Evolutionary conservation across 2,888 invertebrate genomes (phyloP).

Genomic region (Priocnemis perturbator): DNA sequence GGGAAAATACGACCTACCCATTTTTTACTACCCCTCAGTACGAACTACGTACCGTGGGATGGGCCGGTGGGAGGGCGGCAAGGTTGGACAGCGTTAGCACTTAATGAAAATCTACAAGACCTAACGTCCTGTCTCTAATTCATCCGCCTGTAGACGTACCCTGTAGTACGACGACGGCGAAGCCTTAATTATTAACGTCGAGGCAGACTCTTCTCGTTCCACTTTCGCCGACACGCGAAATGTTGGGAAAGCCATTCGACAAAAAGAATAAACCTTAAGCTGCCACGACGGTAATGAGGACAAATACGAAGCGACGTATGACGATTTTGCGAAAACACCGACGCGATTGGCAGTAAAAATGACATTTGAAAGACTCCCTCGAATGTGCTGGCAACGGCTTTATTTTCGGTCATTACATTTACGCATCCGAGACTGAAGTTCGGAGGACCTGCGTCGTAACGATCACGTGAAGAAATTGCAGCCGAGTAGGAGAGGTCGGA

Average conservation of each 20-base stretch:
- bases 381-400: too few species aligned
- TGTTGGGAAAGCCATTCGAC: too few species aligned
- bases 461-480: too few species aligned
- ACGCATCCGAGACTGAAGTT: too few species aligned
- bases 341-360: too few species aligned
- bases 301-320: neutral
- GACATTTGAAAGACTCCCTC: too few species aligned
- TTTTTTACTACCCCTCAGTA: conserved; percentile 21
- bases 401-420: too few species aligned
- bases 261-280: too few species aligned
- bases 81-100: conserved; percentile 23
- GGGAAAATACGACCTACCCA: conserved; percentile 44
- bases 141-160: conserved; percentile 19
- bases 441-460: too few species aligned
- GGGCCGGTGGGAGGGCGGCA: neutral
- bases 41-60: too few species aligned
- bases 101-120: conserved; percentile 51
- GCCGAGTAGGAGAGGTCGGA: too few species aligned
- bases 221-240: neutral
- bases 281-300: conserved; percentile 2
- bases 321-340: too few species aligned
- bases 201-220: conserved; percentile 11
- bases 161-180: conserved; percentile 19
- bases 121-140: conserved; percentile 39
- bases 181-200: conserved; percentile 14